Conservation (phyloP, 2,888 invertebrate species). For the Agrochola lychnidis region DNA sequence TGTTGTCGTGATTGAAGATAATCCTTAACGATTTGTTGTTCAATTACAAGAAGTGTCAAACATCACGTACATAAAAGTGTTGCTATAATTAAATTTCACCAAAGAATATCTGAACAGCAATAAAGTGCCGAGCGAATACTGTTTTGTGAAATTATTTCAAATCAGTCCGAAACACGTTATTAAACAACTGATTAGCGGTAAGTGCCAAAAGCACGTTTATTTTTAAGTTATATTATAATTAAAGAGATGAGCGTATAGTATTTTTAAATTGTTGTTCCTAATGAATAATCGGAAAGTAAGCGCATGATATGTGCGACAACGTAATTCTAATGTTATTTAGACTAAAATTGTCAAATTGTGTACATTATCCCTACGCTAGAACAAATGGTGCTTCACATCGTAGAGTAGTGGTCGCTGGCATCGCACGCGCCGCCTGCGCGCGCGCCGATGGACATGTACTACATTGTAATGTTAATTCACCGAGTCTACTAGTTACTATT, state of each 20-base stretch:
- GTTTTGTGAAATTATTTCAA: conserved; percentile 62
- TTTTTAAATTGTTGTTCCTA: conserved; percentile 90
- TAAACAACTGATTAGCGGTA: conserved; percentile 80
- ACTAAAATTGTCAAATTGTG: conserved; percentile 87
- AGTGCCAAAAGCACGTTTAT: conserved; percentile 88
- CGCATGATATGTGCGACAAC: conserved; percentile 81
- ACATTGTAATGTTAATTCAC: conserved; percentile 84
- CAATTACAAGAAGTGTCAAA: conserved; percentile 60
- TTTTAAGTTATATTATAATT: conserved; percentile 85
- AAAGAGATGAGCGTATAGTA: conserved; percentile 86
- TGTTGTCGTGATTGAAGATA: conserved; percentile 52
- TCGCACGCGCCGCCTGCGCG: conserved; percentile 61
- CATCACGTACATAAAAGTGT: conserved; percentile 61
- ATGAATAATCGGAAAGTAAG: conserved; percentile 86
- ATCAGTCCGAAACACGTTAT: conserved; percentile 61
- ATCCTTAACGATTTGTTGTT: conserved; percentile 59
- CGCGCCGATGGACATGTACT: conserved; percentile 68
- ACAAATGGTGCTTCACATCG: conserved; percentile 90
- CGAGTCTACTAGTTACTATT: conserved; percentile 88
- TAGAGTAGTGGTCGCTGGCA: conserved; percentile 81
- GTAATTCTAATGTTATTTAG: conserved; percentile 87
- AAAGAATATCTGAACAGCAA: conserved; percentile 79
- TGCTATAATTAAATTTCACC: conserved; percentile 75
- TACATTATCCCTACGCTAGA: conserved; percentile 91
- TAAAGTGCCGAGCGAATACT: conserved; percentile 61